Evolutionary conservation across 2,113 vertebrate genomes (phyloP).

Genomic region (Nansenia antarctica): DNA sequence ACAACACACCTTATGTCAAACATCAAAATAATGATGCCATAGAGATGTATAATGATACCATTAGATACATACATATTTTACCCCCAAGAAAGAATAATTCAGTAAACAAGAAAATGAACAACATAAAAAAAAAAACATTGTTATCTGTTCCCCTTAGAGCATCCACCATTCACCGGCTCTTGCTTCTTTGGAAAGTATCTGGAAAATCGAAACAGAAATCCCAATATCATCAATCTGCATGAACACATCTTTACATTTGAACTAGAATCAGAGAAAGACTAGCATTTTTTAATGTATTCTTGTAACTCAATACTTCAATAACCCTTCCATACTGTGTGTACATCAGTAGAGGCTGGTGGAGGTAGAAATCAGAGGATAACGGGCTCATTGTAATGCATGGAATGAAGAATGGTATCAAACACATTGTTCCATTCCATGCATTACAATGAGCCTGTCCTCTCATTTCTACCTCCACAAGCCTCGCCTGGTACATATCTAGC

Average conservation of each 20-base stretch:
- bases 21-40: not conserved
- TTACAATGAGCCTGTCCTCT: not conserved
- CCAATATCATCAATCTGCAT: not conserved
- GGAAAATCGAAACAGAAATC: slow-evolving; percentile 11
- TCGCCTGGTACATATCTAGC: too few relatives aligned
- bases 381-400: not conserved
- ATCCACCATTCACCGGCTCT: slow-evolving; percentile 40
- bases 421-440: not conserved
- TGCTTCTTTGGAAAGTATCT: slow-evolving; percentile 63
- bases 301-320: too few relatives aligned
- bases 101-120: not conserved
- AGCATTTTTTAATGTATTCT: not conserved
- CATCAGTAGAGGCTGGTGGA: too few relatives aligned
- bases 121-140: not conserved
- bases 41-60: not conserved
- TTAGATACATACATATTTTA: not conserved
- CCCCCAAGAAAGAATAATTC: too few relatives aligned
- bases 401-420: not conserved
- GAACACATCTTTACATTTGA: not conserved
- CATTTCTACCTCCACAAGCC: too few relatives aligned
- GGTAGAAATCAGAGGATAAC: too few relatives aligned
- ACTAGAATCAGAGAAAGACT: too few relatives aligned
- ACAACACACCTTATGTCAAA: not conserved
- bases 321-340: too few relatives aligned
- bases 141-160: slow-evolving; percentile 42